Evolutionary conservation across 2,888 invertebrate species (phyloP), one percentile per base, ranked within the genome.

Genomic region (Caenorhabditis sinica): DNA sequence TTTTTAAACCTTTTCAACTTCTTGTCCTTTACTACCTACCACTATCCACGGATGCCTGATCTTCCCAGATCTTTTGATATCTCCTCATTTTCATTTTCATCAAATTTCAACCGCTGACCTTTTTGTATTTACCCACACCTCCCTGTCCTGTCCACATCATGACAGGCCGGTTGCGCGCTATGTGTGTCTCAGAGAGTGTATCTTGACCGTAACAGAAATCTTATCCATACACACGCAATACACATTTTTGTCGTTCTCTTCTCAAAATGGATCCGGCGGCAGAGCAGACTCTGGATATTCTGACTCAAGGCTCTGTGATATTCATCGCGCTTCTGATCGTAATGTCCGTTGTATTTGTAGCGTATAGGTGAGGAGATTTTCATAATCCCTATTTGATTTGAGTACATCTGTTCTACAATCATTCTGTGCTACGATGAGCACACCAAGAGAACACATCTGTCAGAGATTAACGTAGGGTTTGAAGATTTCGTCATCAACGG

Each of bases 271-370:
- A 87, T 60, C 49, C 58, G 1, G 66, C 71, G 2, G 71, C 87
- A 6, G 79, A 85, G n/a, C 77, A 86, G 23, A 80, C 87, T 4
- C 63, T 85, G 58, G 87, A 87, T 56, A 69, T 86, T 65, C 58
- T 87, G 56, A 56, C 86, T 30, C 85, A 87, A 56, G 73, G 85
- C 45, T 81, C 85, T 43, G 83, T 87, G 1, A 68, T 83, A n/a
- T 83, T 87, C 65, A 85, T 87, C 6, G 72, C 83, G n/a, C 25
- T 87, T 8, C 49, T 83, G 2, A 79, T 87, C 13, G 65, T 82
- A 9, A 69, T 87, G 61, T 66, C 84, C 3, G 72, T 80, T 9
- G 65, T 63, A 15, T 83, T 87, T 74, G 80, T 85, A 13, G 74
- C 83, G 23, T 87, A 87, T 79, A 56, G 87, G 87, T 87, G 33